Evolutionary conservation across 1,140 invertebrate species (phyloP).

Genomic region (Drosophila prosaltans): DNA sequence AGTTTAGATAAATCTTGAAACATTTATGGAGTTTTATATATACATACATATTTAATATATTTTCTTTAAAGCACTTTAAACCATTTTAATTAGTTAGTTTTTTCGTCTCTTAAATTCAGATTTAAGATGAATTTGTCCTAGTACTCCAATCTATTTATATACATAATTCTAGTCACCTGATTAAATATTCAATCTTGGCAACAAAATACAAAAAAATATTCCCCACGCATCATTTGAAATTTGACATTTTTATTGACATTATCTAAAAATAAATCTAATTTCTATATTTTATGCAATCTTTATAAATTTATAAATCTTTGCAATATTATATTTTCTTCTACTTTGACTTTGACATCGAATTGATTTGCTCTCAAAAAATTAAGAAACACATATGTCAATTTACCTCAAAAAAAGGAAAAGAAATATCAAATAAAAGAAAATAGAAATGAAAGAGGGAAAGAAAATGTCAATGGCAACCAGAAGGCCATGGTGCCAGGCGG

Average conservation of each 20-base stretch:
- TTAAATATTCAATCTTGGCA: background rate
- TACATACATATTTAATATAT: too few species aligned
- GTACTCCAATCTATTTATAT: too few species aligned
- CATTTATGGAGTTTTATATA: too few species aligned
- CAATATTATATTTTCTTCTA: background rate
- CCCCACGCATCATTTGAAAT: background rate
- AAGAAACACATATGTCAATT: background rate
- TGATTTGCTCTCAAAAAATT: constrained; percentile 28
- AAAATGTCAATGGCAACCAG: constrained; percentile 10
- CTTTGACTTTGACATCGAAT: constrained; percentile 2
- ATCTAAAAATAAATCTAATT: background rate
- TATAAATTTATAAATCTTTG: background rate
- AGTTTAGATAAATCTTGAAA: too few species aligned
- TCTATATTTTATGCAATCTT: background rate
- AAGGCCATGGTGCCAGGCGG: background rate
- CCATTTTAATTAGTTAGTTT: too few species aligned
- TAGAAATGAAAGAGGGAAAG: background rate
- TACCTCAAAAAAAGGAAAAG: background rate
- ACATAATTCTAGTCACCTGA: too few species aligned
- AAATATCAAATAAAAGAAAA: constrained; percentile 4
- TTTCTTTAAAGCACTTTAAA: too few species aligned
- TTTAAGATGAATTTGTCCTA: too few species aligned
- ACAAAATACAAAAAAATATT: background rate
- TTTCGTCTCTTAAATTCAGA: too few species aligned
- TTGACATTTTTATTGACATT: constrained; percentile 10